Base-by-base conservation (phyloP, 2,113 vertebrate genomes). In the Xenopus tropicalis region DNA sequence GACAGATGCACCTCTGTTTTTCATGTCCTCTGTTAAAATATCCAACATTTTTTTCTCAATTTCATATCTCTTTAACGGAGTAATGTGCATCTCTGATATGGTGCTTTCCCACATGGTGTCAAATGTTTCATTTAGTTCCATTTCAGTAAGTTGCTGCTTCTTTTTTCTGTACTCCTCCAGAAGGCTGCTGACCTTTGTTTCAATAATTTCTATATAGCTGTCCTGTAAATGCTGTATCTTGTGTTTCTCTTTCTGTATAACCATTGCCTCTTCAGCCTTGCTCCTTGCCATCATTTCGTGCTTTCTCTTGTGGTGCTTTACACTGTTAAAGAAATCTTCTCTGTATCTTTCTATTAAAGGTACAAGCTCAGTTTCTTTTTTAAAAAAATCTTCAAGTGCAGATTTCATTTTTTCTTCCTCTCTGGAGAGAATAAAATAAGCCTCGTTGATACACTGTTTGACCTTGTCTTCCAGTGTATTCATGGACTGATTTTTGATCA, bases 31-130 rank as follows among this genome's bases (percentile, higher is more conserved):
- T 37, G 29, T 37, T 5, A 92, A 78, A 58, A 86, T 74, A 11
- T 78, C 0, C 16, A 23, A 62, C 22, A 89, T 80, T 54, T 83
- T 78, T 62, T 23, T 11, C 66, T 76, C 74, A 46, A 93, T 88
- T 21, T 89, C 71, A 1, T 83, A 79, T 21, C 8, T 81, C 66
- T 84, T 78, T 70, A 86, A 79, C 69, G 14, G 71, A 79, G 37
- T 84, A 13, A 19, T 11, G 5, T 61, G 24, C 11, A 80, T 46
- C 12, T 63, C 61, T 23, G 20, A 11, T 29, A 89, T 67, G 0
- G 69, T 78, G 19, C 1, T 7, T 1, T 5, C 78, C 29, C 29
- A 37, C 29, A 37, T 37, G 6, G 10, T 37, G 6, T 37, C 29
- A 37, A 37, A 37, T 9, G 29, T 6, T 3, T 37, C 6, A 3